phyloP scores from a whole-genome alignment of 2,888 invertebrate genomes.

The Sceliomorpha sp. region DNA sequence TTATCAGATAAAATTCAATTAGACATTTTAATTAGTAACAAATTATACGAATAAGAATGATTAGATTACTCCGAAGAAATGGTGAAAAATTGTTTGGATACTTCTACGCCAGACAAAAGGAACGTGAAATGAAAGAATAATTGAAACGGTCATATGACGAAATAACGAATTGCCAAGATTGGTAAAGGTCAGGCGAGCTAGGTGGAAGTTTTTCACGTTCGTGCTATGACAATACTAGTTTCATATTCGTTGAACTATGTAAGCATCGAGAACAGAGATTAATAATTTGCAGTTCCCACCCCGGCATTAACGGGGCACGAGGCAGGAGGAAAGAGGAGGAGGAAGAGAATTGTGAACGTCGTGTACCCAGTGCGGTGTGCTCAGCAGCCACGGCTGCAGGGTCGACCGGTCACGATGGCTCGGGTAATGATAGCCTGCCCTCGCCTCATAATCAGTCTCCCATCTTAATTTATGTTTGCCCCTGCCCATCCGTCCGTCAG shows the following conservation, averaged over 20 bases:
- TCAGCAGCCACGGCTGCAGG: constrained; percentile 73
- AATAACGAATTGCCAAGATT: too few species aligned
- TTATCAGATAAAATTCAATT: too few species aligned
- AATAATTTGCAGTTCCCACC: constrained; percentile 77
- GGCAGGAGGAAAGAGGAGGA: too few species aligned
- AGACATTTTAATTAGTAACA: too few species aligned
- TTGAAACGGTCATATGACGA: too few species aligned
- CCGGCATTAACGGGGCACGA: constrained; percentile 73
- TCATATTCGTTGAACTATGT: constrained; percentile 70
- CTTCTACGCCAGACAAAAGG: too few species aligned
- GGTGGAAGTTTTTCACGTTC: constrained; percentile 4
- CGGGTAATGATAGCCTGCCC: constrained; percentile 78
- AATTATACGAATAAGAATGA: too few species aligned
- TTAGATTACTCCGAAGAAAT: too few species aligned
- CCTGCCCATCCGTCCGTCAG: constrained; percentile 69
- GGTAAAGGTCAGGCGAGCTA: too few species aligned
- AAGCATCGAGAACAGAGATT: constrained; percentile 68
- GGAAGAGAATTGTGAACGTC: constrained; percentile 67
- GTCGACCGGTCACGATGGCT: constrained; percentile 79
- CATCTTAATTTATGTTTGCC: constrained; percentile 79
- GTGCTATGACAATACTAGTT: constrained; percentile 67
- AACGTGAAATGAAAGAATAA: too few species aligned
- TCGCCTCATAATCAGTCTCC: constrained; percentile 79
- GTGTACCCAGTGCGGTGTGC: constrained; percentile 62
- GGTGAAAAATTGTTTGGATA: too few species aligned